phyloP scores from a whole-genome alignment of 2,113 vertebrate species.

The Echinops telfairi region DNA sequence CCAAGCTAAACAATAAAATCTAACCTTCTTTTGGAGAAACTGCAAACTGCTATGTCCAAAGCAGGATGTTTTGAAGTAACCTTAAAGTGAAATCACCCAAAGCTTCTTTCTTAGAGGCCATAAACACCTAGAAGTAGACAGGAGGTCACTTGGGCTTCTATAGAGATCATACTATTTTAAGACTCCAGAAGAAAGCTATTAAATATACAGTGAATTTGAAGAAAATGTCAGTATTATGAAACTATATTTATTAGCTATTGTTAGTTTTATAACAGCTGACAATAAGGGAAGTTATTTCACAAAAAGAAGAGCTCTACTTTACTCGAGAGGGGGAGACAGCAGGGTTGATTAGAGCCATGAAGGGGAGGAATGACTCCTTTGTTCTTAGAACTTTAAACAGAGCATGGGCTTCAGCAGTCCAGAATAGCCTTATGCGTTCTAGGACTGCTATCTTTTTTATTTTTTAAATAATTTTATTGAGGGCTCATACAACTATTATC shows the following conservation, averaged over 20 bases:
- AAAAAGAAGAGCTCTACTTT: not conserved
- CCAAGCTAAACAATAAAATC: not conserved
- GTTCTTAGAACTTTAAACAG: not conserved
- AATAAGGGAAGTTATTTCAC: conserved; percentile 6
- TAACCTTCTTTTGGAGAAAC: not conserved
- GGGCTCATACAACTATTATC: too few species aligned
- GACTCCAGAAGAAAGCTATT: not conserved
- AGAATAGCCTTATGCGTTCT: too few species aligned
- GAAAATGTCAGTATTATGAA: not conserved
- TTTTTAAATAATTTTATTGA: too few species aligned
- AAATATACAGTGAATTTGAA: not conserved
- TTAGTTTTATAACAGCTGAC: not conserved
- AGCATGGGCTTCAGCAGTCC: too few species aligned
- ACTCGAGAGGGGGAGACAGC: not conserved
- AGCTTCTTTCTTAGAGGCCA: not conserved
- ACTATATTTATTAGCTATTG: not conserved
- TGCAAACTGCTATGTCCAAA: not conserved
- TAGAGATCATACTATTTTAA: not conserved
- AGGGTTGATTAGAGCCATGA: not conserved
- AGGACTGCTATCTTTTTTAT: not conserved
- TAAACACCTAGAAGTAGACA: too few species aligned
- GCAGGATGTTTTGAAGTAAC: not conserved
- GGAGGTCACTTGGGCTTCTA: too few species aligned
- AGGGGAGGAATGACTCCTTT: not conserved
- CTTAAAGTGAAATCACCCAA: not conserved